phyloP scores from a whole-genome alignment of 1,140 invertebrate species.

The Caenorhabditis inopinata region DNA sequence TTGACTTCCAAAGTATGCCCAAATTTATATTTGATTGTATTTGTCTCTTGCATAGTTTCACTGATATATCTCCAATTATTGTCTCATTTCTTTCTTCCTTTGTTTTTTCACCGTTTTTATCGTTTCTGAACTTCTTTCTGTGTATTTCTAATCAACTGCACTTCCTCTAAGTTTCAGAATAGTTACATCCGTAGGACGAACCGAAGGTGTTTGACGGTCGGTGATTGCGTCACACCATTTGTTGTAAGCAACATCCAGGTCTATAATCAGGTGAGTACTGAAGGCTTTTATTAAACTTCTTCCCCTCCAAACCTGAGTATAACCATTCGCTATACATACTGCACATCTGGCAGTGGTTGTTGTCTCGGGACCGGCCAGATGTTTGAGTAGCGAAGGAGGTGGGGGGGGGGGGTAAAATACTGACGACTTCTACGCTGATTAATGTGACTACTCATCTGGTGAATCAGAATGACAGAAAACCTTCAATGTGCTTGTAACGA shows the following conservation, averaged over 20 bases:
- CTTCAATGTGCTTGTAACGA: too few species aligned
- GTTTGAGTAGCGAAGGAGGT: too few species aligned
- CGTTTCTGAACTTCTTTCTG: not conserved
- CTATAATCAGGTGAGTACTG: conserved; percentile 15
- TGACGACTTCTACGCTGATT: not conserved
- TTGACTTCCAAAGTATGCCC: not conserved
- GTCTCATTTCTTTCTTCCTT: not conserved
- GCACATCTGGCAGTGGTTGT: not conserved
- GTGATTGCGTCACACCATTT: conserved; percentile 17
- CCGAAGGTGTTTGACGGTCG: conserved; percentile 12
- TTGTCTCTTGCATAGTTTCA: too few species aligned
- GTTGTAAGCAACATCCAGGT: conserved; percentile 15
- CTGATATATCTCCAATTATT: too few species aligned
- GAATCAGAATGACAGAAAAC: too few species aligned
- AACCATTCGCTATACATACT: not conserved
- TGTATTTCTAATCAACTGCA: too few species aligned
- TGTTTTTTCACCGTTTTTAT: not conserved
- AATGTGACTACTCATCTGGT: not conserved
- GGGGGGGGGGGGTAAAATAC: too few species aligned
- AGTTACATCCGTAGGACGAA: conserved; percentile 17
- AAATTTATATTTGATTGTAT: not conserved
- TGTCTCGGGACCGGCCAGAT: not conserved
- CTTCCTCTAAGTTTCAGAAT: too few species aligned
- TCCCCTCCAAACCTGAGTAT: too few species aligned
- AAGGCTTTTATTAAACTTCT: too few species aligned